These are phyloP conservation scores for Antennarius maculatus DNA, from an alignment of 2,797 vertebrate genomes.

Conservation along the genomic window DNA sequence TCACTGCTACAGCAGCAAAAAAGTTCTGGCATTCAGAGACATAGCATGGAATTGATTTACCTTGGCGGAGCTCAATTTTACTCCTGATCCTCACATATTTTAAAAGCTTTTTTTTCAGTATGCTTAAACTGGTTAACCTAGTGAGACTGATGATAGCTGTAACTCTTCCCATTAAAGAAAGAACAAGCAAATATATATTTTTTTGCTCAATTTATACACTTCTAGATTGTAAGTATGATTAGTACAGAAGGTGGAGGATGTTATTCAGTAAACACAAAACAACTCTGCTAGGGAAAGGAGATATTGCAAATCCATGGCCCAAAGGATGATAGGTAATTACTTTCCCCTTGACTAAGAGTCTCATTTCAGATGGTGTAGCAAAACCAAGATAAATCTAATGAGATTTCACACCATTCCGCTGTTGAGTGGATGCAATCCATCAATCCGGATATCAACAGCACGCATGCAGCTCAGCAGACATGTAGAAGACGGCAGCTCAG, in stretches of 20 bases:
- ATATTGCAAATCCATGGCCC: slow-evolving; percentile 70
- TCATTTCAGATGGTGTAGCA: slow-evolving; percentile 75
- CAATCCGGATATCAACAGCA: slow-evolving; percentile 63
- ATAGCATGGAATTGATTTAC: slow-evolving; percentile 28
- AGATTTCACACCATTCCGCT: slow-evolving; percentile 79
- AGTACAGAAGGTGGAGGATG: slow-evolving; percentile 43
- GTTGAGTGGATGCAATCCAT: slow-evolving; percentile 76
- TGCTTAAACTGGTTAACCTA: slow-evolving; percentile 3
- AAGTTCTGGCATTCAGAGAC: slow-evolving; percentile 20
- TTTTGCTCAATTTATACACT: slow-evolving; percentile 37
- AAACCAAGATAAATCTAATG: slow-evolving; percentile 81
- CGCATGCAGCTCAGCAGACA: slow-evolving; percentile 39
- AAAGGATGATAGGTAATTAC: slow-evolving; percentile 78
- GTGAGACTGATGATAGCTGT: slow-evolving; percentile 15
- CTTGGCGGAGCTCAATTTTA: slow-evolving; percentile 27
- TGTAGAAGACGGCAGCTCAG: slow-evolving; percentile 56
- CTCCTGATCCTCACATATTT: slow-evolving; percentile 26
- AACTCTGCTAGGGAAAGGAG: slow-evolving; percentile 61
- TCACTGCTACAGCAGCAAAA: slow-evolving; percentile 9
- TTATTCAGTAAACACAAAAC: slow-evolving; percentile 72
- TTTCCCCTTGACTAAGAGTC: slow-evolving; percentile 78
- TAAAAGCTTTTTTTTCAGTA: slow-evolving; percentile 32
- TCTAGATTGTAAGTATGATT: slow-evolving; percentile 55
- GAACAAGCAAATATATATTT: no score
- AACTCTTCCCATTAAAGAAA: slow-evolving; percentile 19